These are phyloP conservation scores for Barypeithes pellucidus DNA, from an alignment of 2,888 invertebrate species.

Conservation along the genomic window DNA sequence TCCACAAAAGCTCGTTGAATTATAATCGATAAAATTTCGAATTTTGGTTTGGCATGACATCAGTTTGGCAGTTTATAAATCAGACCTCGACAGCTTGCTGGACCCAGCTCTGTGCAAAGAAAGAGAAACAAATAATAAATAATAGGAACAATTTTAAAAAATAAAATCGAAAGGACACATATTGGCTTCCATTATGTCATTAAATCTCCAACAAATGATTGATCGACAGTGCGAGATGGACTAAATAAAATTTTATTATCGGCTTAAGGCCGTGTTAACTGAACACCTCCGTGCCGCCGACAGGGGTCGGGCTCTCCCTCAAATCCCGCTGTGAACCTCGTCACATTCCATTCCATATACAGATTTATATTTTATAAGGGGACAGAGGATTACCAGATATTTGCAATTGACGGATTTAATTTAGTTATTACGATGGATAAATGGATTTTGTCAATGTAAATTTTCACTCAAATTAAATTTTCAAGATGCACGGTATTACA, in stretches of 20 bases:
- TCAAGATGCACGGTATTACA: conserved; percentile 43
- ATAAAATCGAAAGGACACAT: conserved; percentile 19
- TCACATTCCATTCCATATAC: conserved; percentile 67
- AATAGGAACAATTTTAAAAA: neutral
- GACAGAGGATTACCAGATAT: conserved; percentile 64
- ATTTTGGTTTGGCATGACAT: too few species aligned
- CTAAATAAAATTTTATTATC: conserved; percentile 65
- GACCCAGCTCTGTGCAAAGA: neutral
- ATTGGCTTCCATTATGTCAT: conserved; percentile 57
- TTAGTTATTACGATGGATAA: conserved; percentile 61
- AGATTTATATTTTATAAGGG: conserved; percentile 66
- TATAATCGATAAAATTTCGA: too few species aligned
- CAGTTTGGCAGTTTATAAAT: too few species aligned
- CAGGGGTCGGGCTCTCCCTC: conserved; percentile 56
- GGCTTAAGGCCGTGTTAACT: conserved; percentile 62
- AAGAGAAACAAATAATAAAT: neutral
- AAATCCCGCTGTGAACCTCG: conserved; percentile 64
- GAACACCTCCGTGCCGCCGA: conserved; percentile 57
- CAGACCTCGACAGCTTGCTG: too few species aligned
- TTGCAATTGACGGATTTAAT: conserved; percentile 65
- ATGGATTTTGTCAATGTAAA: conserved; percentile 59
- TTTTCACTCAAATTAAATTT: conserved; percentile 50
- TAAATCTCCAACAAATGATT: conserved; percentile 58
- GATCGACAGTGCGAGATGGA: conserved; percentile 61
- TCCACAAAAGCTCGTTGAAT: too few species aligned